Evolutionary conservation across 1,140 invertebrate genomes (phyloP).

Genomic region (Dermatophagoides farinae): DNA sequence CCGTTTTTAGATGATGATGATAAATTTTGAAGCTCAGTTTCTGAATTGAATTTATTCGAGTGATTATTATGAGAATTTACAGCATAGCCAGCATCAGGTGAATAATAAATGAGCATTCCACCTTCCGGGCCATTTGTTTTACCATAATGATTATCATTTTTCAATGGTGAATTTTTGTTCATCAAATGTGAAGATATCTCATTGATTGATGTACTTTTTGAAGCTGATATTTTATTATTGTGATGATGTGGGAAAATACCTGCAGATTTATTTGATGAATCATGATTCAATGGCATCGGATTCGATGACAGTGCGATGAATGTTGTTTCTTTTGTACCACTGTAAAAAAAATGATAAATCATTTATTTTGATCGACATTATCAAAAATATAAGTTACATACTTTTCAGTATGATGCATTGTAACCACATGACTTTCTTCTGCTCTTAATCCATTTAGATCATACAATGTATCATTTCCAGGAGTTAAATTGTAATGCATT

Average conservation of each 20-base stretch:
- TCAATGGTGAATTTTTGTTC: background rate
- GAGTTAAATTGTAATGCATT: background rate
- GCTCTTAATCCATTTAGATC: background rate
- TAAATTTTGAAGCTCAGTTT: slow-evolving; percentile 11
- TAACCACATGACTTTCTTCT: background rate
- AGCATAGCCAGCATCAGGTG: slow-evolving; percentile 6
- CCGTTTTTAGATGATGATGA: background rate
- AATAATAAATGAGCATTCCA: slow-evolving; percentile 15
- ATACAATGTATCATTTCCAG: background rate
- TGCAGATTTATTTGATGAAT: background rate
- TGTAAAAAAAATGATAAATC: background rate
- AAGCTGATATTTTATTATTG: slow-evolving; percentile 1
- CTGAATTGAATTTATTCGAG: background rate
- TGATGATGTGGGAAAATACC: background rate
- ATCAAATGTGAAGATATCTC: slow-evolving; percentile 5
- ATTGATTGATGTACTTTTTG: slow-evolving; percentile 9
- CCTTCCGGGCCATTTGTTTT: background rate
- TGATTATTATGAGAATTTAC: background rate
- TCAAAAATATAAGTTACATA: background rate
- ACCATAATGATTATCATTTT: background rate
- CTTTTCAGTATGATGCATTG: slow-evolving; percentile 8
- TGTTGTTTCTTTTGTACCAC: slow-evolving; percentile 14
- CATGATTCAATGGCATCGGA: background rate
- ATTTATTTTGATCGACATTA: too few species aligned
- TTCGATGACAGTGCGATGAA: background rate